A percentile compares a stretch with the other conserved stretches of the same genome.
Conservation (phyloP, 2,888 invertebrate genomes). For the Malthinus seriepunctatus region DNA sequence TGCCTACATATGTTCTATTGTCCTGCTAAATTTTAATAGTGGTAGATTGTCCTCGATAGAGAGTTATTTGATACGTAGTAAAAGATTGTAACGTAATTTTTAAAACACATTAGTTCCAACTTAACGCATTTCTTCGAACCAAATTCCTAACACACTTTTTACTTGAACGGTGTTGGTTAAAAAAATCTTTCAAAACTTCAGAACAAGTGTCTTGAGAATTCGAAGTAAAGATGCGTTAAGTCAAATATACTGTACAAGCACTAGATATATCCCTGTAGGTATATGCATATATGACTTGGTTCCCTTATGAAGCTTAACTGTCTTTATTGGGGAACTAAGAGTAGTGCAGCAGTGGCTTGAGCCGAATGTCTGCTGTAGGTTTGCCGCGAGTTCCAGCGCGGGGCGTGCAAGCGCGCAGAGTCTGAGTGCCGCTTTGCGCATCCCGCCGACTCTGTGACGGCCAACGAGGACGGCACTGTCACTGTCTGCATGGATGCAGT, state of each 20-base stretch:
- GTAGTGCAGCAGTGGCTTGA: conserved; percentile 48
- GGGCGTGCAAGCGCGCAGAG: conserved; percentile 97
- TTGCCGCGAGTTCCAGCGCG: conserved; percentile 98
- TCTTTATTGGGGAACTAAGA: conserved; percentile 20
- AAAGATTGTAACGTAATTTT: conserved; percentile 11
- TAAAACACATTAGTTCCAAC: conserved; percentile 14
- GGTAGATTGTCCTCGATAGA: conserved; percentile 26
- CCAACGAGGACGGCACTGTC: conserved; percentile 98
- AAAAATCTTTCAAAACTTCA: not conserved
- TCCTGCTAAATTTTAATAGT: conserved; percentile 25
- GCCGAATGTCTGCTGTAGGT: conserved; percentile 70
- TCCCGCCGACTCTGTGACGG: conserved; percentile 94
- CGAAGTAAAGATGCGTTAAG: conserved; percentile 12
- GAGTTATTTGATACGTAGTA: conserved; percentile 25
- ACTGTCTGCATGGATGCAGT: conserved; percentile 99
- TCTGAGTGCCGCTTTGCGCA: conserved; percentile 99
- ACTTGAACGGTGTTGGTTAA: too few species aligned
- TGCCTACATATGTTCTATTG: conserved; percentile 25
- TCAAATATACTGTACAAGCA: conserved; percentile 21
- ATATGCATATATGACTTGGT: conserved; percentile 17
- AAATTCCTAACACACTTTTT: too few species aligned
- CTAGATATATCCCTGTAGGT: conserved; percentile 29
- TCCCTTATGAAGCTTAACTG: conserved; percentile 12
- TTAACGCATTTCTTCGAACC: conserved; percentile 10
- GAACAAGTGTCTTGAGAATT: not conserved